Percentiles rank a stretch among this genome's conserved stretches.
Evolutionary conservation across 2,888 invertebrate genomes (phyloP).

Genomic region (Aromia moschata): DNA sequence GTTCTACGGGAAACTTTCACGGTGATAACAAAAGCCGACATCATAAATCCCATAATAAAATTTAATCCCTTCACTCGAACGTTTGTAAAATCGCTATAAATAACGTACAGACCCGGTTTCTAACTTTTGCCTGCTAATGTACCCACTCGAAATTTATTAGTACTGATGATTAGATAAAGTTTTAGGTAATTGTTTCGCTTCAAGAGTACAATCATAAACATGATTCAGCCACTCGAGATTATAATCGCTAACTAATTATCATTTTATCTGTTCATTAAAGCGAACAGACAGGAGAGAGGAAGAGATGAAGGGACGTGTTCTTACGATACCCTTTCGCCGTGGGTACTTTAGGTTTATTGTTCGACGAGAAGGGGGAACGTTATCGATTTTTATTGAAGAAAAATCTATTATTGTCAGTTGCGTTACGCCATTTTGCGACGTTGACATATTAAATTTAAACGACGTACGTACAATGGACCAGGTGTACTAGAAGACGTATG

Average conservation of each 20-base stretch:
- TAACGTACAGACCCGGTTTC: background rate
- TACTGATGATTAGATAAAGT: conserved; percentile 29
- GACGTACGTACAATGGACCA: no score
- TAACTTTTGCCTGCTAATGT: conserved; percentile 1
- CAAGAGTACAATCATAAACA: conserved; percentile 27
- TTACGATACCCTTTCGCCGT: conserved; percentile 15
- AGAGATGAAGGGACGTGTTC: no score
- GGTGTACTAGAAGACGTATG: no score
- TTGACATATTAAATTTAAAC: no score
- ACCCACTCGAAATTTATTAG: conserved; percentile 14
- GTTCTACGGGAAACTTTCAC: no score
- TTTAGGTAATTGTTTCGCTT: conserved; percentile 28
- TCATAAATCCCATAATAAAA: background rate
- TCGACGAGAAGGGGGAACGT: conserved; percentile 6
- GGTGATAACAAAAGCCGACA: background rate
- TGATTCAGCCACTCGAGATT: conserved; percentile 32
- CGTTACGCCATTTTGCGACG: conserved; percentile 1
- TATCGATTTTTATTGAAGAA: conserved; percentile 10
- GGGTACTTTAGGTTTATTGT: conserved; percentile 11
- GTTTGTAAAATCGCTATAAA: background rate
- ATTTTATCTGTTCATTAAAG: conserved; percentile 34
- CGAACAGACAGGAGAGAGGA: conserved; percentile 13
- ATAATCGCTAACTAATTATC: conserved; percentile 31
- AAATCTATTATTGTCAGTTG: conserved; percentile 15
- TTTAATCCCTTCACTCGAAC: background rate